Evolutionary conservation across 2,888 invertebrate species (phyloP).

Genomic region (Pterostichus niger): DNA sequence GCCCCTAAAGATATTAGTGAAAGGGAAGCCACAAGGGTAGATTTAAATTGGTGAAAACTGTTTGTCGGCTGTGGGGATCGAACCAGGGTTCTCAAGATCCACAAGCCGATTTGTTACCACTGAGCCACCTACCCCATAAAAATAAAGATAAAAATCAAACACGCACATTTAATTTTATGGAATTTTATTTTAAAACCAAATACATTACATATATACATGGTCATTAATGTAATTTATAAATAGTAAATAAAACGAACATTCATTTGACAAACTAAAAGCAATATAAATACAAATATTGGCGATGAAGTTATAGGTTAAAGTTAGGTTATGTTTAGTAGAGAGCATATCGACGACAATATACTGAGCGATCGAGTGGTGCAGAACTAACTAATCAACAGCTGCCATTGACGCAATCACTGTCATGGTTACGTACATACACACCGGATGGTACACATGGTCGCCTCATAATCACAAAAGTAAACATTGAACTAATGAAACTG

Average conservation of each 20-base stretch:
- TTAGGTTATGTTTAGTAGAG: constrained; percentile 40
- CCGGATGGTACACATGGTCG: constrained; percentile 27
- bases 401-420: constrained; percentile 39
- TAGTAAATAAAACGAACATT: constrained; percentile 8
- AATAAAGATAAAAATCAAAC: neutral
- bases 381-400: constrained; percentile 30
- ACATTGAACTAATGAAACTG: neutral
- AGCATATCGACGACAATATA: constrained; percentile 48
- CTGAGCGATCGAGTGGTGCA: constrained; percentile 7
- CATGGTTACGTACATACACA: constrained; percentile 30
- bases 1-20: too few relatives aligned
- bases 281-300: constrained; percentile 28
- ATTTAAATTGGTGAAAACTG: too few relatives aligned
- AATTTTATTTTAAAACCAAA: constrained; percentile 66
- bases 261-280: neutral
- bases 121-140: too few relatives aligned
- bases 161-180: constrained; percentile 23
- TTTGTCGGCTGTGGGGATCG: too few relatives aligned
- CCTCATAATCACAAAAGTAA: neutral
- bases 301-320: constrained; percentile 5
- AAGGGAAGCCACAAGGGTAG: too few relatives aligned
- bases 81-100: too few relatives aligned
- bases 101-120: too few relatives aligned
- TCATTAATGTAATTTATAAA: constrained; percentile 51
- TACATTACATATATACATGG: constrained; percentile 64